Conservation (phyloP, 64 coral and sea anemone genomes). For the Cladopsammia gracilis region DNA sequence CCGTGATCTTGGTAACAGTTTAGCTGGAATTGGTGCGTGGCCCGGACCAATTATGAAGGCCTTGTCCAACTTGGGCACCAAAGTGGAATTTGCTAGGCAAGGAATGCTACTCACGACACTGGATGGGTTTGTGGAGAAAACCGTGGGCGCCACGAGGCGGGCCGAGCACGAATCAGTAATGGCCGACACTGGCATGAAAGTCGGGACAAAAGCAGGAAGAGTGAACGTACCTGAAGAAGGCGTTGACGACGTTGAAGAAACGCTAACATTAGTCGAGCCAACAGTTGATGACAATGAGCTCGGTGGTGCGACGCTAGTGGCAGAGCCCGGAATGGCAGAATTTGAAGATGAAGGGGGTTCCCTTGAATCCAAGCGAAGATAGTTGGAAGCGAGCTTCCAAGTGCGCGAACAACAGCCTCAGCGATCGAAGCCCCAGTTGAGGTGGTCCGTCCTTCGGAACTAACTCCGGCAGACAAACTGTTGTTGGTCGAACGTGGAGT, state of each 20-base stretch:
- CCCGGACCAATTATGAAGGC: conserved; percentile 28
- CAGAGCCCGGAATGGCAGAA: not conserved
- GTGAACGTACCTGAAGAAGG: not conserved
- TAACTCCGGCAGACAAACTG: not conserved
- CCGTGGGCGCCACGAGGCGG: not conserved
- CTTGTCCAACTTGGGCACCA: not conserved
- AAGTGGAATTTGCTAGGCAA: too few relatives aligned
- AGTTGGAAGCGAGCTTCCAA: not conserved
- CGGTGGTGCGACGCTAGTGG: not conserved
- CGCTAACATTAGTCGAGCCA: not conserved
- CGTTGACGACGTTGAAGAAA: not conserved
- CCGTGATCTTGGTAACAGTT: too few relatives aligned
- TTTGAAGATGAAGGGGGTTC: not conserved
- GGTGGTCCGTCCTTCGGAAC: not conserved
- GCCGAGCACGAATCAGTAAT: not conserved
- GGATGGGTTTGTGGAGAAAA: too few relatives aligned
- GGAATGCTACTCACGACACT: not conserved
- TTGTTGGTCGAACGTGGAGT: conserved; percentile 10
- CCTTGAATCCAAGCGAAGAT: not conserved
- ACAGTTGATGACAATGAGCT: not conserved
- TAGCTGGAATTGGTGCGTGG: conserved; percentile 6
- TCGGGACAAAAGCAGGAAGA: not conserved
- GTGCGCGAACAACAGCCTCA: not conserved
- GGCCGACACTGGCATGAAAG: not conserved
- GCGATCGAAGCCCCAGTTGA: not conserved